These are phyloP conservation scores for Mesocricetus auratus DNA, from an alignment of 2,113 vertebrate species.

Conservation along the genomic window DNA sequence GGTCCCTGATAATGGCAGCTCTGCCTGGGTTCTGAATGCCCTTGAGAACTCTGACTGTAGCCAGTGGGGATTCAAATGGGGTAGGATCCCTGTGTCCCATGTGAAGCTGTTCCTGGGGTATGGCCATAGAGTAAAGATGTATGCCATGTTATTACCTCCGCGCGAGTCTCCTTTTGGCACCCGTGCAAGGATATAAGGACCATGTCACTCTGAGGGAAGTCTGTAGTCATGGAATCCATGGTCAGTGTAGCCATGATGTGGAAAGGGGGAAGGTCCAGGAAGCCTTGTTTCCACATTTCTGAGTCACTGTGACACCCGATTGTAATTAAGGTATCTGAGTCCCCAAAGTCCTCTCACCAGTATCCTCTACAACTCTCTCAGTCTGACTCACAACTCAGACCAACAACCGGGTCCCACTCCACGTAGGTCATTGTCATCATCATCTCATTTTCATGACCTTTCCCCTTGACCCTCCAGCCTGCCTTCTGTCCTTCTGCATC, in stretches of 20 bases:
- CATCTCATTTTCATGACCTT: neutral
- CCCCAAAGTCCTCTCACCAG: neutral
- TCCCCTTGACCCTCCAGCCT: neutral
- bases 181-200: neutral
- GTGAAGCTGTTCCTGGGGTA: neutral
- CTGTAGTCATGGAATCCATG: constrained; percentile 69
- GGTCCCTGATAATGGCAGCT: neutral
- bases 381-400: constrained; percentile 28
- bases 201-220: constrained; percentile 38
- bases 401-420: neutral
- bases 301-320: constrained; percentile 50
- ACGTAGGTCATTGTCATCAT: neutral
- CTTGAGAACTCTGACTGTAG: neutral
- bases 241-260: constrained; percentile 3
- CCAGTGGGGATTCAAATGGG: neutral
- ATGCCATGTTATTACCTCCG: neutral
- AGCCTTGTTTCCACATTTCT: constrained; percentile 1
- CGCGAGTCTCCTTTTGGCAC: neutral
- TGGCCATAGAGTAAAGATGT: neutral
- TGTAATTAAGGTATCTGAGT: neutral
- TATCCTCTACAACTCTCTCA: neutral
- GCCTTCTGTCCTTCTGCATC: neutral
- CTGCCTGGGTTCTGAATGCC: neutral
- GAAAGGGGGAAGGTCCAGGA: neutral
- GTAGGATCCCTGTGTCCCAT: neutral